A percentile compares a stretch with the other conserved stretches of the same genome.
phyloP scores from a whole-genome alignment of 2,888 invertebrate genomes.

The Lochmaea capreae region DNA sequence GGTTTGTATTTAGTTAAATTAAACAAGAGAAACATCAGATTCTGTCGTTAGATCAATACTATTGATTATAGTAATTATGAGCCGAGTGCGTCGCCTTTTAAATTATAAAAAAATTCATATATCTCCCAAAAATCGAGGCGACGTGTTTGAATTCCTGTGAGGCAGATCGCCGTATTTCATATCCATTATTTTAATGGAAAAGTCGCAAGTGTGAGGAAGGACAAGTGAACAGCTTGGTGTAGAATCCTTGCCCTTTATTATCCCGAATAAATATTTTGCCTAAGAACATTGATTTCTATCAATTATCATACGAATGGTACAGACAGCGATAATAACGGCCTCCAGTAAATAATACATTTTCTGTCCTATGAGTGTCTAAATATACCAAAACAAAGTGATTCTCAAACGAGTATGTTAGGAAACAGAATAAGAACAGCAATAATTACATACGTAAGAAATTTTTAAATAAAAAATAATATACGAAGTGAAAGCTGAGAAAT shows the following conservation, averaged over 20 bases:
- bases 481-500: too few species aligned
- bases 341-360: too few species aligned
- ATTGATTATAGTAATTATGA: slow-evolving; percentile 37
- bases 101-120: slow-evolving; percentile 33
- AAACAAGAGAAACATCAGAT: not conserved
- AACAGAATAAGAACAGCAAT: too few species aligned
- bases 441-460: too few species aligned
- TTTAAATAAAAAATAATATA: too few species aligned
- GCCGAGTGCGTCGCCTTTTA: slow-evolving; percentile 44
- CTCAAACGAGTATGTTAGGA: too few species aligned
- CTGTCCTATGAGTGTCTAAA: too few species aligned
- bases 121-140: slow-evolving; percentile 39
- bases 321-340: too few species aligned
- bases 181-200: slow-evolving; percentile 25
- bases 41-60: slow-evolving; percentile 2
- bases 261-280: not conserved
- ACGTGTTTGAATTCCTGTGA: slow-evolving; percentile 30
- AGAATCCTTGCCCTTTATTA: slow-evolving; percentile 2
- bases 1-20: not conserved
- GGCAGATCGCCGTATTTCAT: slow-evolving; percentile 34
- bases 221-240: slow-evolving; percentile 35
- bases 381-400: too few species aligned
- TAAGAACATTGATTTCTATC: not conserved
- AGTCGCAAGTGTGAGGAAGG: slow-evolving; percentile 41
- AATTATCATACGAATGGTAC: not conserved